Conservation (phyloP, 1,140 invertebrate genomes). For the Lepidurus apus region DNA sequence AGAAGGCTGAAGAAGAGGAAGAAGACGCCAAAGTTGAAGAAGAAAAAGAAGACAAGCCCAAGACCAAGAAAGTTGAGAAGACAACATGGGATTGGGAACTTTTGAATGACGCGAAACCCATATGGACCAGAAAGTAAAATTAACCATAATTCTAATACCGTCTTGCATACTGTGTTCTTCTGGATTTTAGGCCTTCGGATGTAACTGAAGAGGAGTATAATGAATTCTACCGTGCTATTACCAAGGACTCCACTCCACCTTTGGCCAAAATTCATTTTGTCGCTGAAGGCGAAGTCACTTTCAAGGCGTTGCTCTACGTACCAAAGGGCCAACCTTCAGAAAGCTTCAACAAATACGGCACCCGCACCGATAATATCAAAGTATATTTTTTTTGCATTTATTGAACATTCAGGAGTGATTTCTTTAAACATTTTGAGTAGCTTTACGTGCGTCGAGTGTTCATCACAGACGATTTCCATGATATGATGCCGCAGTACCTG, state of each 20-base stretch:
- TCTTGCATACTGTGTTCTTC: not conserved
- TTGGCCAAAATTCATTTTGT: conserved; percentile 90
- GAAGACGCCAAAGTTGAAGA: conserved; percentile 59
- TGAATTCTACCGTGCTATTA: conserved; percentile 90
- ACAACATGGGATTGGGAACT: conserved; percentile 98
- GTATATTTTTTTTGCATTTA: conserved; percentile 41
- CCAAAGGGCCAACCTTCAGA: conserved; percentile 85
- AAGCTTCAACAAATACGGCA: conserved; percentile 90
- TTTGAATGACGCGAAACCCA: conserved; percentile 93
- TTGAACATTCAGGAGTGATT: not conserved
- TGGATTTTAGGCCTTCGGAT: conserved; percentile 59
- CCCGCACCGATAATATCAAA: conserved; percentile 91
- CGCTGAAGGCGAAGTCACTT: conserved; percentile 97
- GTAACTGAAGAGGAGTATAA: conserved; percentile 83
- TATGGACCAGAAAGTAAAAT: conserved; percentile 85
- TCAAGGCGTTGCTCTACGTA: conserved; percentile 92
- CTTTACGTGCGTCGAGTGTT: conserved; percentile 95
- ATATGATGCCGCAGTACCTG: conserved; percentile 98
- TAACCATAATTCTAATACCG: not conserved
- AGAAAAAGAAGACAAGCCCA: conserved; percentile 68
- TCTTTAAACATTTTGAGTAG: conserved; percentile 40
- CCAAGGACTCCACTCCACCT: conserved; percentile 83
- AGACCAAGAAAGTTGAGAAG: conserved; percentile 90
- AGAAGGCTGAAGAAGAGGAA: conserved; percentile 56
- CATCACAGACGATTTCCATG: conserved; percentile 98